Percentiles rank a stretch among this genome's conserved stretches.
These are phyloP conservation scores for Rambutsinella grinnellia DNA, from an alignment of 2,888 invertebrate species.

Conservation along the genomic window DNA sequence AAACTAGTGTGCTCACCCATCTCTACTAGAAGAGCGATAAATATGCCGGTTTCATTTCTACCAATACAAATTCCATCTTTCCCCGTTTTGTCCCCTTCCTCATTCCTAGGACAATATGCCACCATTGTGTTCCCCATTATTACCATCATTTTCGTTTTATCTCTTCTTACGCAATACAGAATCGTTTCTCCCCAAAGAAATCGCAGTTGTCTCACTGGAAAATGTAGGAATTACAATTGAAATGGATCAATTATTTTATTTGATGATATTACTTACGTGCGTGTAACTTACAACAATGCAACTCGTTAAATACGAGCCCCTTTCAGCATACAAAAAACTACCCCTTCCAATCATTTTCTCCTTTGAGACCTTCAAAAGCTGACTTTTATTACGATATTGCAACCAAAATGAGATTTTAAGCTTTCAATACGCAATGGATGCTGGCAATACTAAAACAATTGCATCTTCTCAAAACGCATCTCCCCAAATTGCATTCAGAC, in stretches of 20 bases:
- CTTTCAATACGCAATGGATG: background rate
- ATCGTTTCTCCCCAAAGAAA: background rate
- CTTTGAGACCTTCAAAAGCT: constrained; percentile 41
- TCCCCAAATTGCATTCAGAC: background rate
- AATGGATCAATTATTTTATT: constrained; percentile 51
- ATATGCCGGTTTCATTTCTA: background rate
- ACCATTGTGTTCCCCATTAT: background rate
- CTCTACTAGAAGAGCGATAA: background rate
- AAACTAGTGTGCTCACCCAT: background rate
- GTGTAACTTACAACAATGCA: constrained; percentile 41
- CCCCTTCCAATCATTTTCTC: constrained; percentile 23
- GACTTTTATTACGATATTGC: constrained; percentile 28
- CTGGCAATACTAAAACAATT: background rate
- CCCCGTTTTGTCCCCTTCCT: background rate
- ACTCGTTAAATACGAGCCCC: constrained; percentile 31
- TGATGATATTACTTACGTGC: constrained; percentile 51
- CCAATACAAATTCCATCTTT: background rate
- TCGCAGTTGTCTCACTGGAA: background rate
- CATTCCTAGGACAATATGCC: background rate
- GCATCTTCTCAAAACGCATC: background rate
- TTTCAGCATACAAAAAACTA: constrained; percentile 24
- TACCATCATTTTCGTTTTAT: constrained; percentile 23
- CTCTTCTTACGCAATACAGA: background rate
- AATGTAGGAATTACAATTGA: background rate
- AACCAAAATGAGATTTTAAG: constrained; percentile 39